phyloP scores from a whole-genome alignment of 2,888 invertebrate species.

The Julus scandinavius region DNA sequence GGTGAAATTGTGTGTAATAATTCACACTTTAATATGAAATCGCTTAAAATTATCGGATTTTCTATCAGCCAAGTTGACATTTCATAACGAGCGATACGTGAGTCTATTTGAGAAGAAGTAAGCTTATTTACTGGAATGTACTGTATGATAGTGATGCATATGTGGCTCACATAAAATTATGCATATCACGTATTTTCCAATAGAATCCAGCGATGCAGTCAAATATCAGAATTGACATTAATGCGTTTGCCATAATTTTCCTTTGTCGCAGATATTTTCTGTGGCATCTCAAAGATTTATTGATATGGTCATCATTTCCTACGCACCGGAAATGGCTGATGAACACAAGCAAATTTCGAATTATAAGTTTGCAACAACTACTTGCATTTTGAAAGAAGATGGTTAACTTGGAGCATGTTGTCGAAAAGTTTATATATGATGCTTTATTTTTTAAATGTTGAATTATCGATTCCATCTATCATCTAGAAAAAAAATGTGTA shows the following conservation, averaged over 20 bases:
- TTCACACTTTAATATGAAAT: background rate
- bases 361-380: too few species aligned
- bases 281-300: too few species aligned
- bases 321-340: too few species aligned
- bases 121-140: background rate
- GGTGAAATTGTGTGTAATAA: background rate
- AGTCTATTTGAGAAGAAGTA: background rate
- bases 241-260: background rate
- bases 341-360: too few species aligned
- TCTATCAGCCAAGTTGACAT: background rate
- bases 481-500: too few species aligned
- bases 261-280: too few species aligned
- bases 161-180: background rate
- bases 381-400: too few species aligned
- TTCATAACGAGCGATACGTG: background rate
- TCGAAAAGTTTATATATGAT: too few species aligned
- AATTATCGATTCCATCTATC: too few species aligned
- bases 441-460: too few species aligned
- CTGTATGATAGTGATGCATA: background rate
- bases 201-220: background rate
- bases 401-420: too few species aligned
- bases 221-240: background rate
- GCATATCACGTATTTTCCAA: background rate
- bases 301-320: too few species aligned
- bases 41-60: constrained; percentile 29